Evolutionary conservation across 2,113 vertebrate species (phyloP), one percentile per base, ranked within the genome.

Genomic region (Nansenia antarctica): DNA sequence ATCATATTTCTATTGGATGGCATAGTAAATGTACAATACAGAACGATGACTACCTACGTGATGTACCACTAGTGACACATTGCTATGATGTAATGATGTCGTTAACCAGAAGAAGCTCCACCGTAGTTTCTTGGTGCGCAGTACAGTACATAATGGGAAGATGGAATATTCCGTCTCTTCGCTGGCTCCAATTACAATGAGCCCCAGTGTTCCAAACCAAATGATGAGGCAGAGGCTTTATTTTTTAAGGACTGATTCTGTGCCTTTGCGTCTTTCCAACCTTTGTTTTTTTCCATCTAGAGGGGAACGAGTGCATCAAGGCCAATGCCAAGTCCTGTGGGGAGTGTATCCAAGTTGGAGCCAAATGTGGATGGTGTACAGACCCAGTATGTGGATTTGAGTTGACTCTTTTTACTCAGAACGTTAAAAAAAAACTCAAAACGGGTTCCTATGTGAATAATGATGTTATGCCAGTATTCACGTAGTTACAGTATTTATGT

Each of bases 311-410:
- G 85, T 99, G 98, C 92, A 93, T 97, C 86, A 95, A 93, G 82
- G 95, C 94, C 65, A 98, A 96, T 65, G 97, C 96, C 84, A 98
- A 94, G 82, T 95, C 93, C 63, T 99, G 98, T 81, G 97, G 96
- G 45, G 94, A 98, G 67, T 99, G 98, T 84, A 98, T 99, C 91
- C 96, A 99, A 87, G 94, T 94, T 2, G 97, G 96, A 85, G 94
- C 95, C 75, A 97, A 96, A 80, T 99, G 98, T 87, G 98, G 96
- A 31, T 99, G 98, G 98, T 99, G 98, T 82, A 95, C 90, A 79
- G 92, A 95, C 82, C 87, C 87, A 52, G 98, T 99, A 92, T 74
- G 96, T 94, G 65, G 67, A 78, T 62, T 3, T 0, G 55, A 74
- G 47, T 24, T n/a, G n/a, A n/a, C n/a, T n/a, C n/a, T n/a, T n/a